A percentile compares a stretch with the other conserved stretches of the same genome.
Conservation (phyloP, 2,888 invertebrate species). For the Eudemis profundana region DNA sequence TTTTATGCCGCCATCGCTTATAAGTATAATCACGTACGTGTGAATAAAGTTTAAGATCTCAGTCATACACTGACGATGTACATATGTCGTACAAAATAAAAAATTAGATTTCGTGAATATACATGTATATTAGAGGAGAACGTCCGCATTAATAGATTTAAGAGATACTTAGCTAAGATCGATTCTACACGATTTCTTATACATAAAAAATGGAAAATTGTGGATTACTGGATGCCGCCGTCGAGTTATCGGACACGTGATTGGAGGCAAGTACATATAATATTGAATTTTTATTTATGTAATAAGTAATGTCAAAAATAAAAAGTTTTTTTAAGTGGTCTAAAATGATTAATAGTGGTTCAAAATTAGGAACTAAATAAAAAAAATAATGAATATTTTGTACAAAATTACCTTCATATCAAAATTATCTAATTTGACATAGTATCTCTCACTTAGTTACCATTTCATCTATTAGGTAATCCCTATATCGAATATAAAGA, state of each 20-base stretch:
- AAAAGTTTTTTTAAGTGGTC: too few species aligned
- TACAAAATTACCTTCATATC: too few species aligned
- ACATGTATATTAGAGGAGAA: neutral
- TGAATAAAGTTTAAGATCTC: slow-evolving; percentile 19
- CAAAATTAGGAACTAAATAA: too few species aligned
- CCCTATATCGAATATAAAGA: too few species aligned
- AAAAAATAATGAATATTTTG: too few species aligned
- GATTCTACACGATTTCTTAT: neutral
- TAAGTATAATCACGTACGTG: slow-evolving; percentile 26
- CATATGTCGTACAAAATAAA: neutral
- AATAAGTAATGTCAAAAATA: too few species aligned
- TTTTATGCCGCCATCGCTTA: slow-evolving; percentile 8
- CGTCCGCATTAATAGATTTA: too few species aligned
- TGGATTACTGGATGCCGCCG: neutral
- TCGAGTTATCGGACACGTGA: slow-evolving; percentile 17
- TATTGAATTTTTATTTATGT: neutral
- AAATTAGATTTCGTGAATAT: neutral
- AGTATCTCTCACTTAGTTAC: too few species aligned
- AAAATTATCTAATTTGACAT: too few species aligned
- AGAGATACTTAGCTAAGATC: slow-evolving; percentile 10
- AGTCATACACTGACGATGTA: neutral
- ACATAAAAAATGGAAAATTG: slow-evolving; percentile 7
- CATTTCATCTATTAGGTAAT: too few species aligned
- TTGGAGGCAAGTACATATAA: slow-evolving; percentile 2
- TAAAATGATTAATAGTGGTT: too few species aligned